Evolutionary conservation across 2,797 vertebrate genomes (phyloP), one percentile per base, ranked within the genome.

Genomic region (Denticeps clupeoides): DNA sequence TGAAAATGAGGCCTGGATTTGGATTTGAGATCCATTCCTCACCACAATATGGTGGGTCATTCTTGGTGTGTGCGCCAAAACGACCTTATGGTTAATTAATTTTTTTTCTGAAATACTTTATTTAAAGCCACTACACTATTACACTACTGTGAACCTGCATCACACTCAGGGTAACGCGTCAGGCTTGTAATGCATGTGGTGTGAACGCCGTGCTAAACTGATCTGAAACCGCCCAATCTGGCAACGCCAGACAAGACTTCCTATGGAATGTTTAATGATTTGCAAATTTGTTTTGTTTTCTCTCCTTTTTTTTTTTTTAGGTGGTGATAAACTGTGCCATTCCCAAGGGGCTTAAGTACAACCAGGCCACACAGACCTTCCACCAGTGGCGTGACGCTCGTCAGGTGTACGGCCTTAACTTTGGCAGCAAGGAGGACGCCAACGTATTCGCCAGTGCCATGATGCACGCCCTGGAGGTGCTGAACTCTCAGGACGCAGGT

Each of bases 321-420:
- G 94, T 99, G 79, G 94, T 99, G 73, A 98, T 99, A 76, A 99
- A 97, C 74, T 99, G 93, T 89, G 91, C 93, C 89, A 97, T 99
- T 85, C 93, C 93, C 6, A 97, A 97, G 81, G 94, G 93, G 62
- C 80, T 97, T 76, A 97, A 99, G 71, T 99, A 99, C 77, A 99
- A 98, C 81, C 94, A 99, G 76, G 94, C 94, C 63, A 97, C 94
- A 1, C 91, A 90, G 83, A 99, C 94, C 56, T 99, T 97, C 72
- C 94, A 99, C 71, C 94, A 99, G 64, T 99, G 94, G 94, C 89
- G 94, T 7, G 94, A 99, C 22, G 92, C 93, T 47, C 81, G 94
- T 27, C 93, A 99, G 71, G 94, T 97, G 61, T 97, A 97, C 2
- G 93, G 94, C 62, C 89, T 99, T 53, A 99, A 99, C 82, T 99